phyloP scores from a whole-genome alignment of 2,113 vertebrate species.

The Eleginops maclovinus region DNA sequence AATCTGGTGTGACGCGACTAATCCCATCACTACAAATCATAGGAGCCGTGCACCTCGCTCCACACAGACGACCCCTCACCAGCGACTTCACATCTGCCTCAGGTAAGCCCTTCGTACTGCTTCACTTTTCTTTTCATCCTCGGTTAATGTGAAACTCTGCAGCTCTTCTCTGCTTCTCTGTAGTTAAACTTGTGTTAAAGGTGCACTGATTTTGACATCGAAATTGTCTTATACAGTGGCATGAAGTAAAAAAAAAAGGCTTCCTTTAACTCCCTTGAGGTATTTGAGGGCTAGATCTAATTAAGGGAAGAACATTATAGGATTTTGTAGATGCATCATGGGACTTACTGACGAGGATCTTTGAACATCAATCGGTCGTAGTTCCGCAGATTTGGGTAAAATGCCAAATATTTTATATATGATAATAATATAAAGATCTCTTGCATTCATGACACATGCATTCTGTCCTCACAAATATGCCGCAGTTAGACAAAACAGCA shows the following conservation, averaged over 20 bases:
- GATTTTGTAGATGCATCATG: conserved; percentile 16
- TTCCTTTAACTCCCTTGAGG: background rate
- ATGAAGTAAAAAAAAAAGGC: background rate
- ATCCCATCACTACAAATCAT: conserved; percentile 88
- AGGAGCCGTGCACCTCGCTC: conserved; percentile 49
- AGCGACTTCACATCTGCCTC: conserved; percentile 43
- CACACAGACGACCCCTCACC: conserved; percentile 63
- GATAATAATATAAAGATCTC: background rate
- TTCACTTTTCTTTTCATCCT: background rate
- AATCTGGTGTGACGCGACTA: conserved; percentile 91
- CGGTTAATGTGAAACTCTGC: background rate
- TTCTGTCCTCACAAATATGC: too few species aligned
- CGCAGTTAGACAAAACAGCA: background rate
- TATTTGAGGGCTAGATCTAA: background rate
- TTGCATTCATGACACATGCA: too few species aligned
- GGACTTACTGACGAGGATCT: conserved; percentile 1
- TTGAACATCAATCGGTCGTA: background rate
- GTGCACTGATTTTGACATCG: background rate
- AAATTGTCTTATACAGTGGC: background rate
- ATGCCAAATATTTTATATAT: background rate
- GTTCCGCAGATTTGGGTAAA: background rate
- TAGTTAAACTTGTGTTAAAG: background rate
- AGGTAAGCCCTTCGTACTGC: conserved; percentile 68
- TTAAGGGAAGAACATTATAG: background rate
- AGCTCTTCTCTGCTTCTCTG: background rate